These are phyloP conservation scores for Agrochola lychnidis DNA, from an alignment of 2,888 invertebrate species.

Conservation along the genomic window DNA sequence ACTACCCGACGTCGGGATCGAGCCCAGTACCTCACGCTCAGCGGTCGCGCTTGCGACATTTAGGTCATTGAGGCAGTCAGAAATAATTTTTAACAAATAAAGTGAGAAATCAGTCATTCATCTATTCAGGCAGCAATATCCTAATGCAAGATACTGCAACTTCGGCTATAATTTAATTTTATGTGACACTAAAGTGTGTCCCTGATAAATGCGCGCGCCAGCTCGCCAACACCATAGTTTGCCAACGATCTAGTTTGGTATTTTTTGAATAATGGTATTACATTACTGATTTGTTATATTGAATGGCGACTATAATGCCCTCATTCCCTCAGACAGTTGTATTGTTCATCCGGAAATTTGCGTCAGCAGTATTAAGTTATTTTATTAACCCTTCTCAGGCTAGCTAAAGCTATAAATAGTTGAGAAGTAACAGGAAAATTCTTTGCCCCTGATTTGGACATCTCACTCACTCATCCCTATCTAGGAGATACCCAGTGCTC, in stretches of 20 bases:
- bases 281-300: slow-evolving; percentile 29
- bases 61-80: not conserved
- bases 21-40: not conserved
- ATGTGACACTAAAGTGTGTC: slow-evolving; percentile 78
- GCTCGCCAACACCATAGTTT: slow-evolving; percentile 28
- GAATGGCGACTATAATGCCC: not conserved
- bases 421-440: slow-evolving; percentile 1
- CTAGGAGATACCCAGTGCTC: not conserved
- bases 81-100: not conserved
- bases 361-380: not conserved
- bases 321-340: not conserved
- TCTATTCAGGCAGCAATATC: slow-evolving; percentile 4
- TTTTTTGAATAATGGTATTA: slow-evolving; percentile 25
- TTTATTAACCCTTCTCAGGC: no score
- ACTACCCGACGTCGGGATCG: not conserved
- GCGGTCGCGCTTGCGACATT: not conserved
- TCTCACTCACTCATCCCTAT: not conserved
- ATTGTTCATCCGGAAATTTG: not conserved
- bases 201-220: slow-evolving; percentile 68
- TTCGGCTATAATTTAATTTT: slow-evolving; percentile 80
- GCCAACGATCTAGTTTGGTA: slow-evolving; percentile 30
- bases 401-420: not conserved
- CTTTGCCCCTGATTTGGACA: not conserved
- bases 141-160: slow-evolving; percentile 72
- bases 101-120: not conserved